Evolutionary conservation across 2,797 vertebrate genomes (phyloP).

Genomic region (Huso huso): DNA sequence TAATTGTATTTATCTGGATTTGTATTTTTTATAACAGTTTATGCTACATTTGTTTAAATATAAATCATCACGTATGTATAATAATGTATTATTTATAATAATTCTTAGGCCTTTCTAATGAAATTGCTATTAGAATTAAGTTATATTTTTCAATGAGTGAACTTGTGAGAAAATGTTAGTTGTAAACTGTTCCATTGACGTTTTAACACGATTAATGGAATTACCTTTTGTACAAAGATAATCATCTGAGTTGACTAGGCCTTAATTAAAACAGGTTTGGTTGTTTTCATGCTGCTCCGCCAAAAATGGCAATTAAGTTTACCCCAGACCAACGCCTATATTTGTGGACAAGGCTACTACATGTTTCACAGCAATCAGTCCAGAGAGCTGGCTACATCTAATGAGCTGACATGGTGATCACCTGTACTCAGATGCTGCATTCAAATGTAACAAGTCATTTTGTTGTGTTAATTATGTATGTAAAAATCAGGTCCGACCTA

Average conservation of each 20-base stretch:
- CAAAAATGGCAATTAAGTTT: constrained; percentile 66
- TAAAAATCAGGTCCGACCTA: too few species aligned
- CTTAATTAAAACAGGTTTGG: constrained; percentile 59
- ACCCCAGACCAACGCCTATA: constrained; percentile 56
- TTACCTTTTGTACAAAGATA: not conserved
- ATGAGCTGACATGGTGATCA: constrained; percentile 26
- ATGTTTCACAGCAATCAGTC: constrained; percentile 56
- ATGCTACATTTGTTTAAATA: too few species aligned
- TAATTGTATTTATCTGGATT: too few species aligned
- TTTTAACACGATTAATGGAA: too few species aligned
- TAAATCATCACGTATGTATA: too few species aligned
- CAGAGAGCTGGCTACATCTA: constrained; percentile 45
- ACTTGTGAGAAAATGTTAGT: too few species aligned
- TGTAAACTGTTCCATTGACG: too few species aligned
- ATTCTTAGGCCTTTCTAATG: too few species aligned
- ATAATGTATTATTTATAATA: too few species aligned
- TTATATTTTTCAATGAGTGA: too few species aligned
- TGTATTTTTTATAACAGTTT: too few species aligned
- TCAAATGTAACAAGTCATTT: constrained; percentile 64
- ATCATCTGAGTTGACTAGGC: constrained; percentile 41
- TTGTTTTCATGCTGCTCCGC: constrained; percentile 34
- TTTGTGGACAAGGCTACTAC: constrained; percentile 35
- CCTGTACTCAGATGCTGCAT: constrained; percentile 48
- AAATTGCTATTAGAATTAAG: too few species aligned
- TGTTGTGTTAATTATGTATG: constrained; percentile 70